Conservation (phyloP, 2,888 invertebrate species). For the Drosophila neonasuta region DNA sequence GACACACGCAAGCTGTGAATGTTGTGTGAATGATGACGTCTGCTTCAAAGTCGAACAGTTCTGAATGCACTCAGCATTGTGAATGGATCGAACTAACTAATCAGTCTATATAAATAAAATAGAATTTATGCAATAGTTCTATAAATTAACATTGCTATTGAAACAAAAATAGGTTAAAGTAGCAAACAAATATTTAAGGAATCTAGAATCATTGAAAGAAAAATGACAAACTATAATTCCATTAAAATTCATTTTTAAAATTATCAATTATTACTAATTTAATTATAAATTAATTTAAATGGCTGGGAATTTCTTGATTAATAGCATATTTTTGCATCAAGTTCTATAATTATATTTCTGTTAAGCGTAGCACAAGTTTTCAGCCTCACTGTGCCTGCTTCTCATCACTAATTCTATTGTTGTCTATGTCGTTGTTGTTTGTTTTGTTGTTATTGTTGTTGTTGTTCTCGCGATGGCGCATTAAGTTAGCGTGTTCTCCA, state of each 20-base stretch:
- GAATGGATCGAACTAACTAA: not conserved
- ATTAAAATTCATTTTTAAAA: no score
- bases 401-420: constrained; percentile 39
- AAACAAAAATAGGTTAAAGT: not conserved
- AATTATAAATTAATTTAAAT: not conserved
- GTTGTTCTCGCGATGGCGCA: constrained; percentile 34
- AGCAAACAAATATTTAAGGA: not conserved
- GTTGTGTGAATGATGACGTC: not conserved
- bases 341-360: not conserved
- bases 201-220: not conserved
- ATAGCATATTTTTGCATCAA: not conserved
- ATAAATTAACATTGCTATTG: not conserved
- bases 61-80: constrained; percentile 7
- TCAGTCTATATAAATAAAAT: not conserved
- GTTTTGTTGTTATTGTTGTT: constrained; percentile 18
- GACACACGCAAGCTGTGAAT: constrained; percentile 30
- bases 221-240: no score
- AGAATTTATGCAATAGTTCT: not conserved
- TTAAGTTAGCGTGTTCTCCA: constrained; percentile 41
- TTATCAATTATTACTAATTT: not conserved
- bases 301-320: not conserved
- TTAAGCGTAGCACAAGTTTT: constrained; percentile 1
- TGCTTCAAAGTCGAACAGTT: constrained; percentile 4
- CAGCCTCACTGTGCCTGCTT: constrained; percentile 20
- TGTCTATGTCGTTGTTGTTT: constrained; percentile 10